Percentiles rank a stretch among this genome's conserved stretches.
Conservation (phyloP, 2,113 vertebrate genomes). For the Crotalus horridus region DNA sequence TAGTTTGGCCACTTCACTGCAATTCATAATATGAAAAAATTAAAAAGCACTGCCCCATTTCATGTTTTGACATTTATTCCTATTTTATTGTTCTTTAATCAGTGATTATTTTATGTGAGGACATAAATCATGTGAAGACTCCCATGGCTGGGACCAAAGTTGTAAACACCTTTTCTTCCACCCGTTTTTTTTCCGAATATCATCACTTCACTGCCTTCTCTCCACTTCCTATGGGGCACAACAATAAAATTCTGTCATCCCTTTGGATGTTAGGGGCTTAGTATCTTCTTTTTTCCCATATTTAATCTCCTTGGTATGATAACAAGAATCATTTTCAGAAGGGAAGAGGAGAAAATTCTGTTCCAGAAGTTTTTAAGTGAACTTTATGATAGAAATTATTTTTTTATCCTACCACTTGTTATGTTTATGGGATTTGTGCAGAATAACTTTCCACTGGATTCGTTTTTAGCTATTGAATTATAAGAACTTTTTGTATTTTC, state of each 20-base stretch:
- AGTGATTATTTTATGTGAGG: background rate
- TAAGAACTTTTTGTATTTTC: conserved; percentile 1
- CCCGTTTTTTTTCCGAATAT: background rate
- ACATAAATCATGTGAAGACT: background rate
- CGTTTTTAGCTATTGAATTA: background rate
- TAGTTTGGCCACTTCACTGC: background rate
- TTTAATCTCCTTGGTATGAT: background rate
- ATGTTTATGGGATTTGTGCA: background rate
- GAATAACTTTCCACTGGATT: background rate
- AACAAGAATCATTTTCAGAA: background rate
- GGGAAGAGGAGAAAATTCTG: background rate
- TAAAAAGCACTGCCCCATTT: background rate
- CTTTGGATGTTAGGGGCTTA: background rate
- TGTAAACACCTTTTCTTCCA: background rate
- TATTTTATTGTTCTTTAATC: background rate
- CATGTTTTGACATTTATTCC: background rate
- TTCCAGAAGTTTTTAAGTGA: background rate
- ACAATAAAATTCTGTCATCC: background rate
- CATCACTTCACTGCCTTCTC: background rate
- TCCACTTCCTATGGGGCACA: background rate
- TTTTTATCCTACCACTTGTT: background rate
- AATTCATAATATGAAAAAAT: background rate
- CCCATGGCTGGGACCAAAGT: background rate
- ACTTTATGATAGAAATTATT: background rate
- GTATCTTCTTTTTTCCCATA: background rate